Evolutionary conservation across 2,888 invertebrate genomes (phyloP), one percentile per base, ranked within the genome.

Genomic region (Drosophila antonietae): DNA sequence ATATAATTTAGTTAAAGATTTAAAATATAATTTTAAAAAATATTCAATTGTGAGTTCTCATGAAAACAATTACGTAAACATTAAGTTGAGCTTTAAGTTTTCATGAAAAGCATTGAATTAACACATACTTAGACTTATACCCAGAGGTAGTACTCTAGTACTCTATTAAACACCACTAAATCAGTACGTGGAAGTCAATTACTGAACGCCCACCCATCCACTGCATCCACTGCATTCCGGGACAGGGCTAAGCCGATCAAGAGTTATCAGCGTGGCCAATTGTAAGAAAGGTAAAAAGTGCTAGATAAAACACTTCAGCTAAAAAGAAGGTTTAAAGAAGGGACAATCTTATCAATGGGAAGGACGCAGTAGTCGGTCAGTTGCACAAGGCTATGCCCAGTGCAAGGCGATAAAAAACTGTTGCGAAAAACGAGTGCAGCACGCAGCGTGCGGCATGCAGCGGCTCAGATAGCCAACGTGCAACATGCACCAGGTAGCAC

Each of bases 191-290:
- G 73, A 72, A 65, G 9, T 56, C 39, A 46, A 63, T 77, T 70
- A 43, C 35, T 20, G 44, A 67, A 72, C 78, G 75, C 88, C 83
- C 89, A 84, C 83, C 89, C 83, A 89, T 57, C 57, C 47, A 31
- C 43, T 49, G 41, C 10, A 39, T 10, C 57, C 47, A 31, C 43
- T 49, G 41, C 10, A 39, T 10, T 23, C 18, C 9, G 20, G 56
- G 31, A 31, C 31, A 28, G 31, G 37, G 37, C 28, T 3, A 37
- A 23, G n/a, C 58, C 72, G 68, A 51, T 51, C 57, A 67, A 37
- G 15, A n/a, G 52, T 75, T 89, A 84, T 89, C 89, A 81, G 88
- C 89, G 65, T 89, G 88, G 59, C 88, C 68, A 89, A 89, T 84
- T 87, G 67, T 64, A 71, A 57, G 71, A 63, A 78, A 72, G 71